A percentile compares a stretch with the other conserved stretches of the same genome.
phyloP scores from a whole-genome alignment of 2,888 invertebrate genomes.

The Leptopterna dolabrata region DNA sequence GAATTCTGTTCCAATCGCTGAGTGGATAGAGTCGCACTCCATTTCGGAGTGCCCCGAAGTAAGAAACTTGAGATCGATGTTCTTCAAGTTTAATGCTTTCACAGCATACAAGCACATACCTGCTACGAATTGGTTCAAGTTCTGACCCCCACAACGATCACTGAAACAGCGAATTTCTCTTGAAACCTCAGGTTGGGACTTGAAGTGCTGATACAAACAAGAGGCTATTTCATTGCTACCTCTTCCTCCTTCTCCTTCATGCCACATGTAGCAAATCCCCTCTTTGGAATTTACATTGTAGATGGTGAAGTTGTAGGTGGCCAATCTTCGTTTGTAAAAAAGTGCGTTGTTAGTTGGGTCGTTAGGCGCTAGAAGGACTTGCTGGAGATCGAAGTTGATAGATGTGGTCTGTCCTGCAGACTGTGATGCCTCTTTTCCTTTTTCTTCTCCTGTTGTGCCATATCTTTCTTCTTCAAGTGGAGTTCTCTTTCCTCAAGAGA shows the following conservation, averaged over 20 bases:
- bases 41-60: slow-evolving; percentile 58
- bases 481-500: too few relatives aligned
- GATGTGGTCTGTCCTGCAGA: too few relatives aligned
- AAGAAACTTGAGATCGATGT: slow-evolving; percentile 62
- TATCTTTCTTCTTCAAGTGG: too few relatives aligned
- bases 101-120: slow-evolving; percentile 62
- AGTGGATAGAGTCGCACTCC: slow-evolving; percentile 60
- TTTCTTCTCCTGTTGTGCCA: too few relatives aligned
- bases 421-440: too few relatives aligned
- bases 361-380: slow-evolving; percentile 41
- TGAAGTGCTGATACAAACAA: slow-evolving; percentile 41
- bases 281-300: background rate
- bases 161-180: slow-evolving; percentile 62
- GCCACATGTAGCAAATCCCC: too few relatives aligned
- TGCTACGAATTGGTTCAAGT: slow-evolving; percentile 62
- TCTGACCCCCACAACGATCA: slow-evolving; percentile 64
- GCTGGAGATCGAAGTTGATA: slow-evolving; percentile 3
- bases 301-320: slow-evolving; percentile 38
- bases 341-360: slow-evolving; percentile 28
- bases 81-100: slow-evolving; percentile 56
- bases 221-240: slow-evolving; percentile 60
- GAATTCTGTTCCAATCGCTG: slow-evolving; percentile 58
- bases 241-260: slow-evolving; percentile 34
- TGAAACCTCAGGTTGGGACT: slow-evolving; percentile 60
- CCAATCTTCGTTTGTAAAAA: slow-evolving; percentile 42